Evolutionary conservation across 2,888 invertebrate species (phyloP), one percentile per base, ranked within the genome.

Genomic region (Agrilus cyanescens): DNA sequence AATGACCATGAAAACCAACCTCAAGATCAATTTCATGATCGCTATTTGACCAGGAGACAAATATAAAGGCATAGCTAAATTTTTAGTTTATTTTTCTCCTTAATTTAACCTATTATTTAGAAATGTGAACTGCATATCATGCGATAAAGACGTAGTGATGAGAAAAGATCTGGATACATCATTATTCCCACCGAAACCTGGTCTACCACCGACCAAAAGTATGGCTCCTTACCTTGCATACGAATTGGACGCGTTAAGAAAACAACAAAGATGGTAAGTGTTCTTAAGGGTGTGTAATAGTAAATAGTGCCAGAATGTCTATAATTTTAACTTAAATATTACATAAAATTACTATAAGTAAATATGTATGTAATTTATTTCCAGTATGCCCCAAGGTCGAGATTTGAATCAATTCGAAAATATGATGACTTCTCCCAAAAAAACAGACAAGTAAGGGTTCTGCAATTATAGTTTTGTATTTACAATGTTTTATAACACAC

Each of bases 61-160:
- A 36, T 2, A 8, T 4, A 14, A 4, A 25, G 14, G 3, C n/a
- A 4, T 32, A 32, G 5, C 33, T 32, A 32, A 13, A 32, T 14
- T 14, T 32, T 32, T 32, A 2, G 6, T 32, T 14, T 14, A 32
- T 14, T 6, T 36, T 6, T 15, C 8, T 15, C n/a, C 16, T 16
- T 6, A 15, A 2, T 12, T 15, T 35, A 12, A 16, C 4, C 4
- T 13, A 8, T 12, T 20, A 50, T 55, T 39, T 46, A 82, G 80
- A 53, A 77, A 84, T 51, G 73, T 85, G 12, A 79, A 82, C 51
- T 86, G 85, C 57, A 73, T 86, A 54, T 83, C 85, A 0, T 86
- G 86, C 55, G 82, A 85, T 53, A 80, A 80, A 30, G 74, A 79
- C 18, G 84, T 79, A 2, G 74, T 82, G 4, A 85, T 86, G 85